phyloP scores from a whole-genome alignment of 2,113 vertebrate species.

The Andinoacara biseriatus region DNA sequence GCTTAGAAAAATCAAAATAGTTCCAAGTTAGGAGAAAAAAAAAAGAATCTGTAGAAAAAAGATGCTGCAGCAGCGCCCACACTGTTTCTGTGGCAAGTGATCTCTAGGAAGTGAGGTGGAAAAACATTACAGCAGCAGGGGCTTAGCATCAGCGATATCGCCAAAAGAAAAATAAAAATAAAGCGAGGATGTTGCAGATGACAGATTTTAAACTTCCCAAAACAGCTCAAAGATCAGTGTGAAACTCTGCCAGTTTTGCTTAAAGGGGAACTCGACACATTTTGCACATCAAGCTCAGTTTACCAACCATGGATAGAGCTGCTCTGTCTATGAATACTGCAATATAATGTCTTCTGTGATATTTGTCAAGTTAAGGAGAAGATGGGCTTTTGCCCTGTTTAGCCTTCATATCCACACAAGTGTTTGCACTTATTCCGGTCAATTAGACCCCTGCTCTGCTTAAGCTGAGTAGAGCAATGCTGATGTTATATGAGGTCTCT shows the following conservation, averaged over 20 bases:
- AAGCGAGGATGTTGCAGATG: constrained; percentile 3
- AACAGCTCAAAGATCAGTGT: constrained; percentile 19
- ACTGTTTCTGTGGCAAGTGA: constrained; percentile 33
- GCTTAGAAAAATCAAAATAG: constrained; percentile 44
- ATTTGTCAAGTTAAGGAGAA: background rate
- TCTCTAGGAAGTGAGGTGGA: constrained; percentile 37
- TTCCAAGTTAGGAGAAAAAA: constrained; percentile 13
- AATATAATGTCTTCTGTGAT: background rate
- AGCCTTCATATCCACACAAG: background rate
- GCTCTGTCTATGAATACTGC: background rate
- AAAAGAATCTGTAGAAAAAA: background rate
- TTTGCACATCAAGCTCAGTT: constrained; percentile 5
- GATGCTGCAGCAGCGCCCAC: constrained; percentile 46
- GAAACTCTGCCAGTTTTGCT: constrained; percentile 4
- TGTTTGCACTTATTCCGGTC: background rate
- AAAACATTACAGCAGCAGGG: constrained; percentile 28
- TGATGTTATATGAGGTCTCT: background rate
- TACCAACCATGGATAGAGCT: background rate
- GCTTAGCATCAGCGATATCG: constrained; percentile 15
- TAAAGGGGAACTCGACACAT: background rate
- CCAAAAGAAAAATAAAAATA: constrained; percentile 15
- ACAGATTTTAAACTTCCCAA: constrained; percentile 22
- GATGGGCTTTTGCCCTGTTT: background rate
- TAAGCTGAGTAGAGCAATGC: background rate
- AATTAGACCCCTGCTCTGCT: background rate